phyloP scores from a whole-genome alignment of 2,113 vertebrate genomes.

The Brachirus orientalis region DNA sequence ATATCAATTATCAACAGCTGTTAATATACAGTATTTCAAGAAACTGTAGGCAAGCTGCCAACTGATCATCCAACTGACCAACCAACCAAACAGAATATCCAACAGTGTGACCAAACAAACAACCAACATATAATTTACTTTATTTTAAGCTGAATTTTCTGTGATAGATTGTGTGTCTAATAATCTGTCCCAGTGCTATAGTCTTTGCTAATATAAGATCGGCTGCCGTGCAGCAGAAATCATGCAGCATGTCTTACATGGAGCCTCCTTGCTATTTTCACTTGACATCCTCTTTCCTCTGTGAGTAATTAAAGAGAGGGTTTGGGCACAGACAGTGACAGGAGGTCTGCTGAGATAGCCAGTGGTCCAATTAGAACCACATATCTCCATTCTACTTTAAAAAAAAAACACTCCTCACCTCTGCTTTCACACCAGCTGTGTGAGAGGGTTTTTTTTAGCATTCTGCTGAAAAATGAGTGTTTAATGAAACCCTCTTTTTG shows the following conservation, averaged over 20 bases:
- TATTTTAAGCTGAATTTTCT: constrained; percentile 2
- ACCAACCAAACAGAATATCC: too few species aligned
- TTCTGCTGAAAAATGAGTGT: constrained; percentile 41
- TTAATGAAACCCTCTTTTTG: constrained; percentile 41
- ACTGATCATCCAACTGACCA: too few species aligned
- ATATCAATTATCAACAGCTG: too few species aligned
- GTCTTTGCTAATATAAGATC: constrained; percentile 13
- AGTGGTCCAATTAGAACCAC: constrained; percentile 74
- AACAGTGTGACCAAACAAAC: too few species aligned
- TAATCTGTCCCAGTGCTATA: constrained; percentile 26
- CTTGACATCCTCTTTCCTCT: constrained; percentile 72
- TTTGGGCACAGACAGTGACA: constrained; percentile 63
- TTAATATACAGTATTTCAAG: too few species aligned
- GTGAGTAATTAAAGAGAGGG: constrained; percentile 72
- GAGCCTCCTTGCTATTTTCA: constrained; percentile 64
- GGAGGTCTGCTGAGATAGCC: constrained; percentile 70
- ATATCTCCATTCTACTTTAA: constrained; percentile 62
- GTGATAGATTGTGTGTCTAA: constrained; percentile 46
- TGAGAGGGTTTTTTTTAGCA: constrained; percentile 33
- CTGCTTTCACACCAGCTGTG: constrained; percentile 53
- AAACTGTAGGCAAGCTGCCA: too few species aligned
- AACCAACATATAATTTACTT: too few species aligned
- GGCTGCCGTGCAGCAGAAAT: constrained; percentile 52
- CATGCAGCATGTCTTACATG: constrained; percentile 52
- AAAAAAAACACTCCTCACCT: constrained; percentile 63